Base-by-base conservation (phyloP, 2,113 vertebrate species). In the Pipra filicauda region DNA sequence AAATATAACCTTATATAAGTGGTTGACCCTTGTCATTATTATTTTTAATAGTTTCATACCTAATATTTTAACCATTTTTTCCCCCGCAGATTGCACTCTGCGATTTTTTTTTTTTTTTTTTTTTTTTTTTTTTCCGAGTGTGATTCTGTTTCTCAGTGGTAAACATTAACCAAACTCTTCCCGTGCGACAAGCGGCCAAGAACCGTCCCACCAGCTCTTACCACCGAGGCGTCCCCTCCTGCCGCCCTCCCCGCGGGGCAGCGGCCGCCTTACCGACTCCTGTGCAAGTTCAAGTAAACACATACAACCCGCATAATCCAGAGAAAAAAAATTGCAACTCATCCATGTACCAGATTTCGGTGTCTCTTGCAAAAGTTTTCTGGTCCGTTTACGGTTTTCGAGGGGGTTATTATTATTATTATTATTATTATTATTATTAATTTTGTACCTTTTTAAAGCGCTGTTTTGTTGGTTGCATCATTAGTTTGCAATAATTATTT, bases 301-400 rank as follows among this genome's bases (percentile, higher is more conserved):
- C 98, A 97, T 97, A 97, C 96, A 98, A 98, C 98, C 98, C 98
- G 98, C 99, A 98, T 98, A 98, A 98, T 98, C 98, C 98, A 98
- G 95, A 97, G 98, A 97, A 98, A 94, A 93, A 82, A 98, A 97
- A 98, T 98, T 98, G 98, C 98, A 98, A 98, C 99, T 98, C 97
- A 98, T 99, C 99, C 99, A 98, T 97, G 97, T 96, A 89, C 93
- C 83, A 66, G 96, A 97, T 98, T 97, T 95, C 97, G 98, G 95
- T 97, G 97, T 98, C 97, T 96, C 93, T 94, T 96, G 94, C 88
- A 74, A 97, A 97, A 93, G 93, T 64, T 95, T 93, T 95, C 96
- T 93, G 98, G 96, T 96, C 96, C 96, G 57, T 96, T 81, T 84
- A 93, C 51, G 73, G 51, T 70, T 95, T 96, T 91, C n/a, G 48